These are phyloP conservation scores for Clarias gariepinus DNA, from an alignment of 2,113 vertebrate species.

Conservation along the genomic window DNA sequence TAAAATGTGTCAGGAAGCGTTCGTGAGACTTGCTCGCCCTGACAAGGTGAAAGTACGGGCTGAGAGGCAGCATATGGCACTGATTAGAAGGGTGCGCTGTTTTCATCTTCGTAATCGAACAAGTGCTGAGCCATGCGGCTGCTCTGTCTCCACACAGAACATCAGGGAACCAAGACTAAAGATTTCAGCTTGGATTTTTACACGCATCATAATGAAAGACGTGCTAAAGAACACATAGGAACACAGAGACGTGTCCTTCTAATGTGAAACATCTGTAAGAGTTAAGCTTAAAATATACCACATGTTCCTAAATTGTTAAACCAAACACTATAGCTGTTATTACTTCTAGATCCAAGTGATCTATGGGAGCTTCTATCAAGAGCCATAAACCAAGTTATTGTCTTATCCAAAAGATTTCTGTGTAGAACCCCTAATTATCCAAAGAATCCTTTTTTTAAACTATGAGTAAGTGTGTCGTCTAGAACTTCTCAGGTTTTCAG, in stretches of 20 bases:
- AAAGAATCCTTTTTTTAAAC: not conserved
- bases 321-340: not conserved
- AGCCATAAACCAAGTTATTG: not conserved
- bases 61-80: not conserved
- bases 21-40: not conserved
- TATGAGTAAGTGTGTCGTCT: not conserved
- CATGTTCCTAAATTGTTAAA: not conserved
- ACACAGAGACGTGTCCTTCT: not conserved
- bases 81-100: not conserved
- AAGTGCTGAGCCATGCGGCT: not conserved
- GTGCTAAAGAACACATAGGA: not conserved
- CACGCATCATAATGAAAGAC: not conserved
- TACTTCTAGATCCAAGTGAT: not conserved
- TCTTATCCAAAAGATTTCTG: not conserved
- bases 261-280: not conserved
- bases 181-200: not conserved
- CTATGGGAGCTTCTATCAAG: not conserved
- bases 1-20: not conserved
- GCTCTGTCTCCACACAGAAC: not conserved
- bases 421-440: not conserved
- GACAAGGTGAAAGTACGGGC: not conserved
- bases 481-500: not conserved
- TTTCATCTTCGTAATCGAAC: conserved; percentile 9
- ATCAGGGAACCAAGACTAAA: not conserved
- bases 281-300: not conserved